Evolutionary conservation across 2,888 invertebrate genomes (phyloP), one percentile per base, ranked within the genome.

Genomic region (Plemyria rubiginata): DNA sequence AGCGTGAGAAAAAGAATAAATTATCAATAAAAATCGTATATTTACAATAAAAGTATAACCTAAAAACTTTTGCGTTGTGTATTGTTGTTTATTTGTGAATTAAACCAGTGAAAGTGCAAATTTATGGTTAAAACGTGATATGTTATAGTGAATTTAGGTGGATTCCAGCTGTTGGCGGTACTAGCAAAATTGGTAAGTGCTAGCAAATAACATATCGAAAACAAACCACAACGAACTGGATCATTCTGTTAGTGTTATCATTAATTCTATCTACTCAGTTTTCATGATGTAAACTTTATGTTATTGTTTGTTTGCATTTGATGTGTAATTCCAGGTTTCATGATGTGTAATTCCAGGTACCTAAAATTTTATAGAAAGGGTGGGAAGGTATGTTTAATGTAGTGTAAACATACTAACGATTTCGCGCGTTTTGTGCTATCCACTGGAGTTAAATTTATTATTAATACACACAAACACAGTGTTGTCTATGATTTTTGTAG

Each of bases 11-110:
- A 58, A 43, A 54, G 13, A 36, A 54, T 29, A 8, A 49, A 51
- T 15, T 12, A 22, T 0, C 54, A 28, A n/a, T 16, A 65, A 63
- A 58, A 53, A 53, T 13, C 16, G n/a, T 41, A 15, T 4, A 49
- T 60, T 65, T 60, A 70, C 49, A 68, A 68, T 66, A 65, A 58
- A 63, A 59, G 56, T 43, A 68, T 73, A 73, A 73, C 73, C 73
- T 71, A 32, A 13, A 66, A 62, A 68, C 13, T 50, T 43, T 55
- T 45, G 6, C 7, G 7, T 46, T 62, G 49, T 53, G 64, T 56
- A 57, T 62, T 68, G 7, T 46, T 60, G 62, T 56, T 58, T 50
- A 51, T 13, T 38, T 54, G 59, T 46, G 52, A 50, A 49, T 49
- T 50, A 28, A 58, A 38, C 36, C 15, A 9, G 56, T 67, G 16